A percentile compares a stretch with the other conserved stretches of the same genome.
Conservation (phyloP, 2,888 invertebrate genomes). For the Bursaphelenchus okinawaensis region DNA sequence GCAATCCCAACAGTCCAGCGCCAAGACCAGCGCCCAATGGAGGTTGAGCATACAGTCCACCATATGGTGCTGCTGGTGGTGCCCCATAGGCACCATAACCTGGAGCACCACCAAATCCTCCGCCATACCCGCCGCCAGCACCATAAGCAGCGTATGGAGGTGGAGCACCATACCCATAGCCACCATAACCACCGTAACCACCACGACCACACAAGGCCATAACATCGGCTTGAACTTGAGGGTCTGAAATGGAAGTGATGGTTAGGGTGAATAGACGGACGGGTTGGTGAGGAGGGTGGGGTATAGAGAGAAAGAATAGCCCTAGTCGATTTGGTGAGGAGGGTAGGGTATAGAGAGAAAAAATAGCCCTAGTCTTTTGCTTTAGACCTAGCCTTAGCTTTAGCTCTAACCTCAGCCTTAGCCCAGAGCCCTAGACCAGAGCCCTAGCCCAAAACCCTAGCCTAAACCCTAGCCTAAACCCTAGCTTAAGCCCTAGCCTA, state of each 20-base stretch:
- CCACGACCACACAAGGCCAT: neutral
- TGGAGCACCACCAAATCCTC: neutral
- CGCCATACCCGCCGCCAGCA: neutral
- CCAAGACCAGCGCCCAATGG: neutral
- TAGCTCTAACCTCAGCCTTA: too few species aligned
- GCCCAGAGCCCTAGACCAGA: too few species aligned
- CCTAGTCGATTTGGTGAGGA: too few species aligned
- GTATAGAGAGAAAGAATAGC: too few species aligned
- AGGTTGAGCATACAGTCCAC: neutral
- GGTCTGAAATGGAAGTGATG: neutral
- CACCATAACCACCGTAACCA: neutral
- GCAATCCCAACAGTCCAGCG: neutral
- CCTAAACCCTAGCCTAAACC: too few species aligned
- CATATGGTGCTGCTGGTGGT: neutral
- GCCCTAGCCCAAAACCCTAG: too few species aligned
- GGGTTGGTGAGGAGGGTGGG: too few species aligned
- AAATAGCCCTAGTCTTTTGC: too few species aligned
- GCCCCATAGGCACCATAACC: neutral
- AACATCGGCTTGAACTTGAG: neutral
- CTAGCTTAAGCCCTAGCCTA: too few species aligned
- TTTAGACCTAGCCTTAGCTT: too few species aligned
- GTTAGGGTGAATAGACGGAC: neutral
- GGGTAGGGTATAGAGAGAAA: too few species aligned
- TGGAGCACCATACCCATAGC: neutral
- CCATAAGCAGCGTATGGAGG: neutral